Evolutionary conservation across 2,113 vertebrate species (phyloP).

Genomic region (Sula dactylatra): DNA sequence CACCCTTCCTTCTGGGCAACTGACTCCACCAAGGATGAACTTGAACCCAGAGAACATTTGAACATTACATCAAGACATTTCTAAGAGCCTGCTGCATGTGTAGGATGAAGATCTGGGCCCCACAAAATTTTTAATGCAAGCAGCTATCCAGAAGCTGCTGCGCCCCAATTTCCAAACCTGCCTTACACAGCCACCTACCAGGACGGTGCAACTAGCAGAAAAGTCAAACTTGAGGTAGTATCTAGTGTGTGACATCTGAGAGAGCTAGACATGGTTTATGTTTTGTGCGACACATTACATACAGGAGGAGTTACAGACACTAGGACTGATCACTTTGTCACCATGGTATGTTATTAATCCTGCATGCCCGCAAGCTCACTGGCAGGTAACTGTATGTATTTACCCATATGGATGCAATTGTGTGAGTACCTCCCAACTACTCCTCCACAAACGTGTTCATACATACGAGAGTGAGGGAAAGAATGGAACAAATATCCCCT

Average conservation of each 20-base stretch:
- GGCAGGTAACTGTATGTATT: background rate
- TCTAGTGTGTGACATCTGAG: rapidly evolving
- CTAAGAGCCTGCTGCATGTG: background rate
- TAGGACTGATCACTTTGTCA: background rate
- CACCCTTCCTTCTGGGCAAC: background rate
- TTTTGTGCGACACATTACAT: background rate
- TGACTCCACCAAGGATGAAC: background rate
- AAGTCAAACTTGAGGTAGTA: background rate
- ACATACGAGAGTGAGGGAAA: background rate
- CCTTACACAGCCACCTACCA: background rate
- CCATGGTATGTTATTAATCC: background rate
- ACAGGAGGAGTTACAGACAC: background rate
- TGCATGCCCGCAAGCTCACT: background rate
- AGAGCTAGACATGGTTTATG: background rate
- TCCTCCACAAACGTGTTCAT: background rate
- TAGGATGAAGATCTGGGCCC: background rate
- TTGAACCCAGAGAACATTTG: background rate
- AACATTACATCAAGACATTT: background rate
- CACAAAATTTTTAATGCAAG: background rate
- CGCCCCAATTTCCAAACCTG: background rate
- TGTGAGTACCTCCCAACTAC: background rate
- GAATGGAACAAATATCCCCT: background rate
- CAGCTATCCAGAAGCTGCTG: background rate
- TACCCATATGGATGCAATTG: background rate
- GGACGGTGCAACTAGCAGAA: rapidly evolving